Evolutionary conservation across 2,797 vertebrate species (phyloP).

Genomic region (Liasis olivaceus): DNA sequence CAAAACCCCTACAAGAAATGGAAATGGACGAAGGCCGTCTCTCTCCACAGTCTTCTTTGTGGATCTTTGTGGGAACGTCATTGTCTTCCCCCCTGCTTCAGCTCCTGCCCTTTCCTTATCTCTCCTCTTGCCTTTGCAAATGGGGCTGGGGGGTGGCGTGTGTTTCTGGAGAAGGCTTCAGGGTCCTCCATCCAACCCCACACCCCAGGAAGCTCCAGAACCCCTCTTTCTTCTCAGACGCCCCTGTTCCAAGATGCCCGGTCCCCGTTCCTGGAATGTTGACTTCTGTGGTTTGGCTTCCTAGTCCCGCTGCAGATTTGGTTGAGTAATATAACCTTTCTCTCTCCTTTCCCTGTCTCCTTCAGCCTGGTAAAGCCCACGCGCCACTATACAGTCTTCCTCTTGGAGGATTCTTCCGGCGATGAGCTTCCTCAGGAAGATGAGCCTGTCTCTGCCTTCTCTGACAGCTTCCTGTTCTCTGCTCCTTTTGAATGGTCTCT

Average conservation of each 20-base stretch:
- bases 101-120: no score
- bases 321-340: slow-evolving; percentile 46
- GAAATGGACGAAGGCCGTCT: not conserved
- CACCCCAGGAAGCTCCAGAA: no score
- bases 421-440: slow-evolving; percentile 90
- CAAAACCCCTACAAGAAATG: not conserved
- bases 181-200: not conserved
- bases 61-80: no score
- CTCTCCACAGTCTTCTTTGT: not conserved
- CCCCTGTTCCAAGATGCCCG: not conserved
- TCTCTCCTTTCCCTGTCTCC: slow-evolving; percentile 71
- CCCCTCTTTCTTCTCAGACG: no score
- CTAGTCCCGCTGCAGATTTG: slow-evolving; percentile 42
- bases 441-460: slow-evolving; percentile 87
- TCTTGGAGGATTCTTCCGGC: slow-evolving; percentile 96
- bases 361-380: slow-evolving; percentile 89
- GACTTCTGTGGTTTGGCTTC: not conserved
- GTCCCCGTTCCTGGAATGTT: no score
- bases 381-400: slow-evolving; percentile 96
- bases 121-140: not conserved
- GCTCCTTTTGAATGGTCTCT: slow-evolving; percentile 96
- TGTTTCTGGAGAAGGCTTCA: not conserved
- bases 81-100: no score
- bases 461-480: slow-evolving; percentile 95
- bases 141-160: no score